phyloP scores from a whole-genome alignment of 30 jellyfish, hydroid and myxozoan species.

The Aurelia sp. region DNA sequence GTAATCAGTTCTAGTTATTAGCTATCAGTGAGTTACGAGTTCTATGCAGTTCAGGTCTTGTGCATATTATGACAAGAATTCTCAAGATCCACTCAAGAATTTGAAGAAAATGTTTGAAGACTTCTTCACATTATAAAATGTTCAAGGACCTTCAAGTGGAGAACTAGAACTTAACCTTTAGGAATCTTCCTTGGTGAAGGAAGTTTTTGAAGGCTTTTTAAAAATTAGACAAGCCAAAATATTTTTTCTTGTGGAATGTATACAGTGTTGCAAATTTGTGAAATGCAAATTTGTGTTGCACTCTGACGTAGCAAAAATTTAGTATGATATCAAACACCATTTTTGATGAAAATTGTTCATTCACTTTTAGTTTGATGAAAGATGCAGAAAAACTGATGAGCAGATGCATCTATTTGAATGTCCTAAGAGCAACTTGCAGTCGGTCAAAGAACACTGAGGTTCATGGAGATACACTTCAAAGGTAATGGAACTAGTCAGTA shows the following conservation, averaged over 20 bases:
- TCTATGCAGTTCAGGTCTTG: too few species aligned
- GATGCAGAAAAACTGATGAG: conserved; percentile 99
- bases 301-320: neutral
- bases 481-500: conserved; percentile 24
- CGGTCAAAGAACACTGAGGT: conserved; percentile 63
- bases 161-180: too few species aligned
- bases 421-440: conserved; percentile 88
- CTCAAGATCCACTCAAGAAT: neutral
- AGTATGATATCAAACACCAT: neutral
- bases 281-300: neutral
- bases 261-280: too few species aligned
- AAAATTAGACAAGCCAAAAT: too few species aligned
- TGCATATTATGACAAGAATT: too few species aligned
- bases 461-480: conserved; percentile 77
- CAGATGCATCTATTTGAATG: conserved; percentile 89
- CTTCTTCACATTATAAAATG: neutral
- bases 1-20: neutral
- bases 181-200: too few species aligned
- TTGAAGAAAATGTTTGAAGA: neutral
- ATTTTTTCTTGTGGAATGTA: too few species aligned
- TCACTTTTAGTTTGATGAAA: conserved; percentile 84
- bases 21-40: too few species aligned
- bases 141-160: too few species aligned
- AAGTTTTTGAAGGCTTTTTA: too few species aligned
- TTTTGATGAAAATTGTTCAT: neutral